phyloP scores from a whole-genome alignment of 2,888 invertebrate species.

The Xestia sexstrigata region DNA sequence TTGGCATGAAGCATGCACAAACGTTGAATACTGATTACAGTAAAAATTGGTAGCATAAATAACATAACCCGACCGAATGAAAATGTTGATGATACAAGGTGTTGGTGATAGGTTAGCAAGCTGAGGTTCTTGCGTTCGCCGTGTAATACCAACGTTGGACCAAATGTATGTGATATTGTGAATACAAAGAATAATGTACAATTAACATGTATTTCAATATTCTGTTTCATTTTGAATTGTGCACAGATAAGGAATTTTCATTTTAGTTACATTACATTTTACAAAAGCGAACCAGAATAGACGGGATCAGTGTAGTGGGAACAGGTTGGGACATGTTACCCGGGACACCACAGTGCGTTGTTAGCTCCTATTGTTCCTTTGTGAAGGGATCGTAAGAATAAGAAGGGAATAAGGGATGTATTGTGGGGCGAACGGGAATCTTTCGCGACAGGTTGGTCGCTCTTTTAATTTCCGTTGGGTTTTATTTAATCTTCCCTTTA shows the following conservation, averaged over 20 bases:
- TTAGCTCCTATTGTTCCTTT: constrained; percentile 66
- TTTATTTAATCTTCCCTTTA: constrained; percentile 65
- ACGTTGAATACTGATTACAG: constrained; percentile 80
- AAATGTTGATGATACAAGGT: constrained; percentile 54
- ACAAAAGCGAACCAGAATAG: constrained; percentile 14
- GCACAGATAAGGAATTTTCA: constrained; percentile 13
- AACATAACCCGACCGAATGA: constrained; percentile 62
- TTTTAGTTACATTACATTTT: neutral
- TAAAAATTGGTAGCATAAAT: constrained; percentile 63
- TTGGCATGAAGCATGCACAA: constrained; percentile 79
- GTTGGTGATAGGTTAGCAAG: constrained; percentile 57
- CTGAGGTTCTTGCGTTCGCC: constrained; percentile 22
- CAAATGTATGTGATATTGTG: constrained; percentile 48
- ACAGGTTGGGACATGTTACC: constrained; percentile 68
- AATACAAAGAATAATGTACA: constrained; percentile 48
- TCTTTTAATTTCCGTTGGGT: constrained; percentile 69
- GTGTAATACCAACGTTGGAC: constrained; percentile 50
- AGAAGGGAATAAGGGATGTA: constrained; percentile 69
- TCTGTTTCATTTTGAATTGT: constrained; percentile 20
- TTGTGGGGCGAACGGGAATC: constrained; percentile 65
- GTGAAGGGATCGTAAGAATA: constrained; percentile 68
- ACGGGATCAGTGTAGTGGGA: constrained; percentile 45
- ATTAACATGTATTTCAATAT: constrained; percentile 27
- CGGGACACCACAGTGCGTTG: constrained; percentile 57
- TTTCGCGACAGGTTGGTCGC: constrained; percentile 70